Percentiles rank a stretch among this genome's conserved stretches.
Conservation (phyloP, 1,140 invertebrate species). For the Eupristina koningsbergeri region DNA sequence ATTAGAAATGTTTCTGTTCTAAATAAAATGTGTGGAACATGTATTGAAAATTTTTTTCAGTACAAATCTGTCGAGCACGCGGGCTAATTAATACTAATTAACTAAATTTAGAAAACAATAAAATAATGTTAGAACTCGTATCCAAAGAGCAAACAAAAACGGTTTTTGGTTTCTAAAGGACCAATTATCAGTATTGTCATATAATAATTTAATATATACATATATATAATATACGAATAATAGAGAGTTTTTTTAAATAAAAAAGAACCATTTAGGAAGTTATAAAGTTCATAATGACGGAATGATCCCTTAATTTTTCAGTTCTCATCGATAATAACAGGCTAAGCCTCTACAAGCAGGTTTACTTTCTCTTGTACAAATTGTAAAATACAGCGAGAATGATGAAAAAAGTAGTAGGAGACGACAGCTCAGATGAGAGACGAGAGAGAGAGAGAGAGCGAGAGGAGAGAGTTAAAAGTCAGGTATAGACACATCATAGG, state of each 20-base stretch:
- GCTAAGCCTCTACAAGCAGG: not conserved
- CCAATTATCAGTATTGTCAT: too few species aligned
- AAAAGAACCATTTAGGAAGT: not conserved
- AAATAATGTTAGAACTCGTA: too few species aligned
- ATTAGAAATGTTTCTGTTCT: too few species aligned
- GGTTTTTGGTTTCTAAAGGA: too few species aligned
- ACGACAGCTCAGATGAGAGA: not conserved
- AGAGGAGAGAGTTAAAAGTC: not conserved
- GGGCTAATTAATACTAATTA: too few species aligned
- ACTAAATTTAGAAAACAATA: too few species aligned
- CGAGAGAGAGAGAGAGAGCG: not conserved
- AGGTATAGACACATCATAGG: not conserved
- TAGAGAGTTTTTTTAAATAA: not conserved
- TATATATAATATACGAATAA: too few species aligned
- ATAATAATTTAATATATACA: too few species aligned
- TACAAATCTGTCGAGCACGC: too few species aligned
- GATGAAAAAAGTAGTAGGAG: not conserved
- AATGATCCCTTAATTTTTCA: not conserved
- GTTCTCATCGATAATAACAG: not conserved
- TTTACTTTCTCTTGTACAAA: not conserved
- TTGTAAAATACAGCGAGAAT: not conserved
- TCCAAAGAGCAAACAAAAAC: too few species aligned
- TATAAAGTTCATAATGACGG: not conserved
- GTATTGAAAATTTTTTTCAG: too few species aligned
- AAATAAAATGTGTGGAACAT: too few species aligned